Evolutionary conservation across 2,888 invertebrate genomes (phyloP).

Genomic region (Napeogenes inachia): DNA sequence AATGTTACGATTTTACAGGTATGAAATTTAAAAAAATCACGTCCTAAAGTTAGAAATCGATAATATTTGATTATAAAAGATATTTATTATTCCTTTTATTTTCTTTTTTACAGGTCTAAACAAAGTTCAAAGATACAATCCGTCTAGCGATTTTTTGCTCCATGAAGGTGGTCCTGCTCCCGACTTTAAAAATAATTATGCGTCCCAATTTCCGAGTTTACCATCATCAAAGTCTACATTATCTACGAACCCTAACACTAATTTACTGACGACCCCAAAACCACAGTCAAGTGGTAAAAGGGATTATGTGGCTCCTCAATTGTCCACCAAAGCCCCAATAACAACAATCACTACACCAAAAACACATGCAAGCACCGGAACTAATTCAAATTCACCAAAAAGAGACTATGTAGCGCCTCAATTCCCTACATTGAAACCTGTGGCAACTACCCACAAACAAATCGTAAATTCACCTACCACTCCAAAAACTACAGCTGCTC

Average conservation of each 20-base stretch:
- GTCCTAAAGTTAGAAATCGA: no score
- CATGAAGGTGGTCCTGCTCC: constrained; percentile 51
- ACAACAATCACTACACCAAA: constrained; percentile 25
- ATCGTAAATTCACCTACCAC: constrained; percentile 19
- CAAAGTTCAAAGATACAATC: constrained; percentile 45
- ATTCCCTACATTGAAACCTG: constrained; percentile 35
- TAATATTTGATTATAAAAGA: not conserved
- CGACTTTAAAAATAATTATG: constrained; percentile 46
- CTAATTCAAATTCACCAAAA: constrained; percentile 33
- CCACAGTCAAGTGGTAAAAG: constrained; percentile 42
- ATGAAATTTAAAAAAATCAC: no score
- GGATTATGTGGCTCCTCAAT: constrained; percentile 57
- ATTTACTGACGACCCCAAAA: constrained; percentile 24
- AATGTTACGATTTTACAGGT: no score
- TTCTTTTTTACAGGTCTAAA: constrained; percentile 45
- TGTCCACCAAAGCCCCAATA: constrained; percentile 36
- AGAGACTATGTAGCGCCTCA: constrained; percentile 49
- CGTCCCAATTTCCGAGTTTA: constrained; percentile 44
- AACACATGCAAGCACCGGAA: constrained; percentile 22
- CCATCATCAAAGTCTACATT: constrained; percentile 30
- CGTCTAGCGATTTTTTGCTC: constrained; percentile 59
- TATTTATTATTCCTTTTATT: not conserved
- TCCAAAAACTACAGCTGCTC: constrained; percentile 29
- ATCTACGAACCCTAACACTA: constrained; percentile 22
- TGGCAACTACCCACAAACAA: constrained; percentile 21